Percentiles rank a stretch among this genome's conserved stretches.
These are phyloP conservation scores for Lasioglossum zephyrum DNA, from an alignment of 2,888 invertebrate genomes.

Conservation along the genomic window DNA sequence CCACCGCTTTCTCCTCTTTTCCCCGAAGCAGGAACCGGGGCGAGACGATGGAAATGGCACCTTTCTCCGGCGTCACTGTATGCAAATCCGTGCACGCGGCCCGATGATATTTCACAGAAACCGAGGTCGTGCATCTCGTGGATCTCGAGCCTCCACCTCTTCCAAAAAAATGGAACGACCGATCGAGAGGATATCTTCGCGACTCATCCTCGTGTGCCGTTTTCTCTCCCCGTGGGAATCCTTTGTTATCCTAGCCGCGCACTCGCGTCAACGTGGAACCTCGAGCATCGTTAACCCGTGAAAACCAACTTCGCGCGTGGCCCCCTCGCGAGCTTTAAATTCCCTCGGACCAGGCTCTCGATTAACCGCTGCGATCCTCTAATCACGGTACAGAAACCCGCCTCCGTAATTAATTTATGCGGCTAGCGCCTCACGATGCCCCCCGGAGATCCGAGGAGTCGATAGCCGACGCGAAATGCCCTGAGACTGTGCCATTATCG, in stretches of 20 bases:
- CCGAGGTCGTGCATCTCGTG: conserved; percentile 62
- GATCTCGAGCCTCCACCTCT: background rate
- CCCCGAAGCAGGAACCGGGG: conserved; percentile 1
- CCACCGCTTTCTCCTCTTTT: conserved; percentile 44
- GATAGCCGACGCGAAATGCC: conserved; percentile 61
- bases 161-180: conserved; percentile 45
- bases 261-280: background rate
- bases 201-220: conserved; percentile 24
- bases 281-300: conserved; percentile 19
- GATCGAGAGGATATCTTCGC: conserved; percentile 9
- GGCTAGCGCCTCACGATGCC: conserved; percentile 64
- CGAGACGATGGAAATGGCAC: conserved; percentile 54
- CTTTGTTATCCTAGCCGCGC: conserved; percentile 18
- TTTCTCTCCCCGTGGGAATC: conserved; percentile 49
- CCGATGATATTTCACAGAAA: conserved; percentile 56
- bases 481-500: background rate
- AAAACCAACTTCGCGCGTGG: background rate
- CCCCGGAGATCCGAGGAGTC: conserved; percentile 70
- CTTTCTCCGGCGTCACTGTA: conserved; percentile 48
- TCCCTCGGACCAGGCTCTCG: background rate
- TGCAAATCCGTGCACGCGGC: conserved; percentile 48
- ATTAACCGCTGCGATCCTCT: conserved; percentile 52
- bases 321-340: conserved; percentile 4
- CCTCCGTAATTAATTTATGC: conserved; percentile 72
- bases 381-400: conserved; percentile 56